These are phyloP conservation scores for Gambusia yucatana DNA, from an alignment of 2,797 vertebrate species.

Conservation along the genomic window DNA sequence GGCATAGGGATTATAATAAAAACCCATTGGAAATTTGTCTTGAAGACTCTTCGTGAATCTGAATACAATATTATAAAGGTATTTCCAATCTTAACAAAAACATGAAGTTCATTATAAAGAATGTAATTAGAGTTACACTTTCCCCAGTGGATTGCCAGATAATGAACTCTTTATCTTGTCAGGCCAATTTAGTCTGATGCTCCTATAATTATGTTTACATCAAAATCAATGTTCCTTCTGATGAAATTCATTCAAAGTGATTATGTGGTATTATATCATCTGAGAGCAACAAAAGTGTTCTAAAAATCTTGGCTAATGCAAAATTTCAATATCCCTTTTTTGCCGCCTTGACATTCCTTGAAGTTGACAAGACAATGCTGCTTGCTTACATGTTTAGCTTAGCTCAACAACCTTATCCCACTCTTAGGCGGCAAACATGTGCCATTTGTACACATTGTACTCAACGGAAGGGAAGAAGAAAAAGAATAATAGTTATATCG, in stretches of 20 bases:
- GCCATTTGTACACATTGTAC: neutral
- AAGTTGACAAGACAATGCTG: neutral
- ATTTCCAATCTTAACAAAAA: slow-evolving; percentile 80
- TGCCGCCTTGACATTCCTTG: neutral
- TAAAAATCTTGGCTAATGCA: neutral
- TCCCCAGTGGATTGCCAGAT: slow-evolving; percentile 84
- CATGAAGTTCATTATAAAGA: slow-evolving; percentile 81
- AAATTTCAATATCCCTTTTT: neutral
- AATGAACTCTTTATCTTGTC: slow-evolving; percentile 83
- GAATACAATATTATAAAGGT: slow-evolving; percentile 80
- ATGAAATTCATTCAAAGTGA: slow-evolving; percentile 58
- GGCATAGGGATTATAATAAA: slow-evolving; percentile 15
- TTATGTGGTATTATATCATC: slow-evolving; percentile 37
- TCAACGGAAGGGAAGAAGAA: neutral
- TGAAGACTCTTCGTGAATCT: slow-evolving; percentile 52
- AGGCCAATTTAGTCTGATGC: slow-evolving; percentile 76
- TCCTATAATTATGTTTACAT: slow-evolving; percentile 83
- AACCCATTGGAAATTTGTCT: slow-evolving; percentile 54
- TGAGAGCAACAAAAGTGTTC: slow-evolving; percentile 13
- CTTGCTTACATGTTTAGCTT: neutral
- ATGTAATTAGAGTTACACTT: slow-evolving; percentile 83
- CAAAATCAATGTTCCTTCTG: slow-evolving; percentile 78
- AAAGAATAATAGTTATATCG: neutral
- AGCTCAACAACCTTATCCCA: neutral
- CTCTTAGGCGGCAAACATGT: neutral